Conservation (phyloP, 2,888 invertebrate genomes). For the Trilocha varians region DNA sequence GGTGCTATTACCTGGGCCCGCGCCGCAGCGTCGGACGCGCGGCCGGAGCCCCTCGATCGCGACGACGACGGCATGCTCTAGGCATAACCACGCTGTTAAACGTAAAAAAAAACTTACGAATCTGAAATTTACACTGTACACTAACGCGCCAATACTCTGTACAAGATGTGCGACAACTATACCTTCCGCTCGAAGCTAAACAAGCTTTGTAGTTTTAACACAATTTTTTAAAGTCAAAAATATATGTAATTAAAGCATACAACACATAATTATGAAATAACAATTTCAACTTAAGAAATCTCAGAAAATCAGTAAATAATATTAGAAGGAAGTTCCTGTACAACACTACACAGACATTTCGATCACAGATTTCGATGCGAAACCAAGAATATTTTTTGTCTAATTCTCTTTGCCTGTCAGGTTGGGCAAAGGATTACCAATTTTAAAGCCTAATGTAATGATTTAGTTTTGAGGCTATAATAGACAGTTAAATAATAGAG, state of each 20-base stretch:
- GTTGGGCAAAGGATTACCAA: too few relatives aligned
- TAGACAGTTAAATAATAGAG: too few relatives aligned
- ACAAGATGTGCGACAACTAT: slow-evolving; percentile 32
- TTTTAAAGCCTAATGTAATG: too few relatives aligned
- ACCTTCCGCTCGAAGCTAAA: slow-evolving; percentile 44
- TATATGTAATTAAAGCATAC: slow-evolving; percentile 2
- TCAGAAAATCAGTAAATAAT: slow-evolving; percentile 23
- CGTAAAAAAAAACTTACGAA: slow-evolving; percentile 21
- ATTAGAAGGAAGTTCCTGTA: slow-evolving; percentile 13
- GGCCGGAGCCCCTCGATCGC: slow-evolving; percentile 72
- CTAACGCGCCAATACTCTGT: slow-evolving; percentile 48
- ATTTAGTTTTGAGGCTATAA: too few relatives aligned
- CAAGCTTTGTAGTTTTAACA: slow-evolving; percentile 26
- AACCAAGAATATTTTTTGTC: slow-evolving; percentile 4
- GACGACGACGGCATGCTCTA: slow-evolving; percentile 66
- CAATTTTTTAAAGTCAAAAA: slow-evolving; percentile 14
- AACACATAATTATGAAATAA: slow-evolving; percentile 19
- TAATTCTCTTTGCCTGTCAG: too few relatives aligned
- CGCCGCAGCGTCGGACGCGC: slow-evolving; percentile 73
- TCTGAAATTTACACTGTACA: slow-evolving; percentile 22
- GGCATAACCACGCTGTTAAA: slow-evolving; percentile 53
- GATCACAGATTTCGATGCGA: slow-evolving; percentile 14
- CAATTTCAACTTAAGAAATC: slow-evolving; percentile 29
- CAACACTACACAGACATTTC: slow-evolving; percentile 20
- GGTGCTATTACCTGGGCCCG: slow-evolving; percentile 76